phyloP scores from a whole-genome alignment of 1,140 invertebrate species.

The Trigoniulus corallinus region DNA sequence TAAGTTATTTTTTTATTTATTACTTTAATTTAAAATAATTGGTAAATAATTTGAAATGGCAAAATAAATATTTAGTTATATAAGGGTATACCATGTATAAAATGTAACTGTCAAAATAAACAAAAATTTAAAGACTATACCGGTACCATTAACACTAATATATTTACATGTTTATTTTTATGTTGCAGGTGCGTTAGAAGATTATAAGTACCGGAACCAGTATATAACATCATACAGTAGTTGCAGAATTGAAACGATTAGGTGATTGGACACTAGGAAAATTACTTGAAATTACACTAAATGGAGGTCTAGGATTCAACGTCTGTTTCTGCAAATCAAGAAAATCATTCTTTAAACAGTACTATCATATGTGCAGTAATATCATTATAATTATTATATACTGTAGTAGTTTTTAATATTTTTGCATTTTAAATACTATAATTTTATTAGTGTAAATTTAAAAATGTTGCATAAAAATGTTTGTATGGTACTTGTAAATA shows the following conservation, averaged over 20 bases:
- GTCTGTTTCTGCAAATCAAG: not conserved
- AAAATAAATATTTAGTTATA: not conserved
- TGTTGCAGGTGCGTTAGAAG: not conserved
- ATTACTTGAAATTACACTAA: not conserved
- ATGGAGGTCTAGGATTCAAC: not conserved
- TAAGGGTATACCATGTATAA: not conserved
- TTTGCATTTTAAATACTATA: not conserved
- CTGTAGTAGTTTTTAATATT: not conserved
- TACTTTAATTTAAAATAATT: not conserved
- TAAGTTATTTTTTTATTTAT: not conserved
- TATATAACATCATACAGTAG: not conserved
- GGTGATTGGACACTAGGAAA: not conserved
- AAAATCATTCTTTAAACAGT: not conserved
- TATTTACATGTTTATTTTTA: not conserved
- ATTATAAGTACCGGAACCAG: not conserved
- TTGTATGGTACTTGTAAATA: not conserved
- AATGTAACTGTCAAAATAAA: not conserved
- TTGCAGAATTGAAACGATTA: not conserved
- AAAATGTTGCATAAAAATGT: not conserved
- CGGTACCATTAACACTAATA: not conserved
- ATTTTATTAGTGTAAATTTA: not conserved
- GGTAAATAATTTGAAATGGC: not conserved
- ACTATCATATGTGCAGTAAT: not conserved
- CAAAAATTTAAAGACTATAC: not conserved
- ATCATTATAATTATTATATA: not conserved